Conservation (phyloP, 2,888 invertebrate genomes). For the Eucera pruinosa region DNA sequence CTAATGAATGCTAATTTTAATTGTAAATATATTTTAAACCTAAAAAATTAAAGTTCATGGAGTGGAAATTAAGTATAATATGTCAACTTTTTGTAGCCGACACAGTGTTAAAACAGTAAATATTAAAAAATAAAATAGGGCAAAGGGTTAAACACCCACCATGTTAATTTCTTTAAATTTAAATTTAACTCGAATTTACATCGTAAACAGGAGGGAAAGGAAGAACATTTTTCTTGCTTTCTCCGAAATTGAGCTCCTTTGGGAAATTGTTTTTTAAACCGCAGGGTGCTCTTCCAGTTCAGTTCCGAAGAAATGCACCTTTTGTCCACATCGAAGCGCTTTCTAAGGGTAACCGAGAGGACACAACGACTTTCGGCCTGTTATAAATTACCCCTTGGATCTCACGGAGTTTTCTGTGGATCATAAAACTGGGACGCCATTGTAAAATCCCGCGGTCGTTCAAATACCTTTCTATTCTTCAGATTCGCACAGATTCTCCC, state of each 20-base stretch:
- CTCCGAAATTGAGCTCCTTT: not conserved
- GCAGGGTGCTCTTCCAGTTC: not conserved
- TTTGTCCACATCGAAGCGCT: not conserved
- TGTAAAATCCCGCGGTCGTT: constrained; percentile 31
- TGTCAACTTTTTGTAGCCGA: too few species aligned
- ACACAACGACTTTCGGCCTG: constrained; percentile 48
- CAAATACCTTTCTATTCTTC: constrained; percentile 19
- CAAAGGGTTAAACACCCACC: too few species aligned
- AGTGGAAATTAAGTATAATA: too few species aligned
- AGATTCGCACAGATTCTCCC: constrained; percentile 27
- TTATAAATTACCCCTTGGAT: constrained; percentile 66
- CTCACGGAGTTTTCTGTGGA: constrained; percentile 27
- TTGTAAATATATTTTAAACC: too few species aligned
- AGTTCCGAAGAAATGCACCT: not conserved
- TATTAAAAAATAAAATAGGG: too few species aligned
- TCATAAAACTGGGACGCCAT: constrained; percentile 46
- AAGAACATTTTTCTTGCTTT: not conserved
- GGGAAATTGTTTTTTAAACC: constrained; percentile 2
- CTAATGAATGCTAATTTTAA: too few species aligned
- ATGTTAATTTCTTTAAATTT: too few species aligned
- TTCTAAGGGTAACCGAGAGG: not conserved
- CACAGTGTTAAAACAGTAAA: too few species aligned
- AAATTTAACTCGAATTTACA: too few species aligned
- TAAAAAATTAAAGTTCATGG: too few species aligned
- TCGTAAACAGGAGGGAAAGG: too few species aligned